Conservation (phyloP, 2,797 vertebrate species). For the Eptatretus atami region DNA sequence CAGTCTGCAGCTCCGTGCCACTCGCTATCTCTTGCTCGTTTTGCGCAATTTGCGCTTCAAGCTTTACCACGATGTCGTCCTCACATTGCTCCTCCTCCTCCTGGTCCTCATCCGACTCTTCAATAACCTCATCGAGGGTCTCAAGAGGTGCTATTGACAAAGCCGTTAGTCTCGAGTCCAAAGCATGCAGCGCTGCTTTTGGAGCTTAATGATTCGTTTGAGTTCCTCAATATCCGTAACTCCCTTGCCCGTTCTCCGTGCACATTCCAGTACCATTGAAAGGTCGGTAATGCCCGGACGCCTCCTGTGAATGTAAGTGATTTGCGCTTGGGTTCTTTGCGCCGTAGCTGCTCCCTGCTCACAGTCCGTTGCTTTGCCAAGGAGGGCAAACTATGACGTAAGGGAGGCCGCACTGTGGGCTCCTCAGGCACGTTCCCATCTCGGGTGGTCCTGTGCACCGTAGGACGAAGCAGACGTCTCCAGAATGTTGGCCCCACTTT, state of each 20-base stretch:
- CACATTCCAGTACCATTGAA: slow-evolving; percentile 22
- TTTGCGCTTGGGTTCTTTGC: slow-evolving; percentile 65
- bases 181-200: slow-evolving; percentile 48
- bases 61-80: slow-evolving; percentile 16
- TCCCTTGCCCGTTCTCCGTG: slow-evolving; percentile 34
- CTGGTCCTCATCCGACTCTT: slow-evolving; percentile 37
- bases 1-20: slow-evolving; percentile 65
- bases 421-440: slow-evolving; percentile 23
- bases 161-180: slow-evolving; percentile 24
- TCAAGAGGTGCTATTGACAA: no score
- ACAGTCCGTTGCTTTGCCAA: slow-evolving; percentile 50
- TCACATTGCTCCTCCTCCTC: slow-evolving; percentile 30
- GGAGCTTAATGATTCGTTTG: slow-evolving; percentile 40
- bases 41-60: slow-evolving; percentile 60
- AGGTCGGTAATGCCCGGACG: slow-evolving; percentile 64
- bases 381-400: slow-evolving; percentile 64
- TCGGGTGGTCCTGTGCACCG: slow-evolving; percentile 63
- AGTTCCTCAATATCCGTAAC: slow-evolving; percentile 38
- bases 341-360: slow-evolving; percentile 36
- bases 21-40: slow-evolving; percentile 81
- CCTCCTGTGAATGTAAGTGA: slow-evolving; percentile 73
- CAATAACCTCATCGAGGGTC: slow-evolving; percentile 13
- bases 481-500: slow-evolving; percentile 91
- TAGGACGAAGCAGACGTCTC: slow-evolving; percentile 73
- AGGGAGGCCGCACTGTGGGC: slow-evolving; percentile 24